Base-by-base conservation (phyloP, 2,888 invertebrate species). In the Scaptodrosophila latifasciaeformis region DNA sequence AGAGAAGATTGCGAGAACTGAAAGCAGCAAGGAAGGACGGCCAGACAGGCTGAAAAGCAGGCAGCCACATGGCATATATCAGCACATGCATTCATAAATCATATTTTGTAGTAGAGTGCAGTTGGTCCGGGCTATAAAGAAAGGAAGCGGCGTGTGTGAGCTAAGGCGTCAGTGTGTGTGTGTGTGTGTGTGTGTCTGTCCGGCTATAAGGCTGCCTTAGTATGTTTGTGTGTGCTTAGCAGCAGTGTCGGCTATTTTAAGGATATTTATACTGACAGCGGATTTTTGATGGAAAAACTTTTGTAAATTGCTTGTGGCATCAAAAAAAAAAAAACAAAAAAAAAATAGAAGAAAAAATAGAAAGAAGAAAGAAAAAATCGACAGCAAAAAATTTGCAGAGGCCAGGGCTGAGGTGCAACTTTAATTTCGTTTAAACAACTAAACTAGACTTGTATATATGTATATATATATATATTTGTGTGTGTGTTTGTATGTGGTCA, bases 241-340 rank as follows among this genome's bases (percentile, higher is more conserved):
- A 58, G 58, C 55, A 58, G 65, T 59, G 60, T 69, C 65, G 72
- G 70, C 68, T 75, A 74, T 83, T 84, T 82, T 77, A 78, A 82
- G 79, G 75, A 84, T 84, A 84, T 83, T 83, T 84, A 84, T 84
- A 76, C 82, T 84, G 84, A 82, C 82, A 82, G 81, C 82, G 75
- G 75, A 82, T 82, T 79, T 82, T 81, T 84, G 82, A 84, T 80
- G 83, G 81, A 83, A 83, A 84, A 84, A 83, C 79, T 82, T 84
- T 84, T 78, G 80, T 84, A 84, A 84, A 84, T 84, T 84, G 84
- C 84, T 84, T 84, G 80, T 72, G 63, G 62, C 56, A 56, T 45
- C 49, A 19, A 49, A 40, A 30, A 17, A 37, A 24, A 24, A 17
- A 21, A 17, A 42, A 44, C 43, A 47, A 35, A 19, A 37, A 37